These are phyloP conservation scores for Acrossocheilus fasciatus DNA, from an alignment of 2,797 vertebrate species.

Conservation along the genomic window DNA sequence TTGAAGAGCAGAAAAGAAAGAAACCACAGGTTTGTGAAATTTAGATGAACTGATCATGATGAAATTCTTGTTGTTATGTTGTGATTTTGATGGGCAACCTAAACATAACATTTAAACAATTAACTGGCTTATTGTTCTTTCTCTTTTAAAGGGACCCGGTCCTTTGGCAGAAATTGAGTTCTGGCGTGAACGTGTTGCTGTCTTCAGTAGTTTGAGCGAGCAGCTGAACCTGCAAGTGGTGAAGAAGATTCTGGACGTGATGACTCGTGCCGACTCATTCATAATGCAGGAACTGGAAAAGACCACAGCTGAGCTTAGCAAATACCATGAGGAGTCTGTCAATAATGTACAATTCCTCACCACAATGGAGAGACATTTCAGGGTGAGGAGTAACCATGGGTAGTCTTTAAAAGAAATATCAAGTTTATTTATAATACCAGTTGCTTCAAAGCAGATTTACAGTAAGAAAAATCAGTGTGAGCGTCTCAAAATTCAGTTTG, in stretches of 20 bases:
- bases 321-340: slow-evolving; percentile 81
- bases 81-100: not conserved
- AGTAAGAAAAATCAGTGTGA: not conserved
- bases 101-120: not conserved
- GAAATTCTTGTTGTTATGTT: not conserved
- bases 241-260: slow-evolving; percentile 82
- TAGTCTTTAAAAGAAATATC: not conserved
- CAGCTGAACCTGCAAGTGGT: slow-evolving; percentile 84
- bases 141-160: slow-evolving; percentile 74
- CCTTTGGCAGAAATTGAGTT: slow-evolving; percentile 89
- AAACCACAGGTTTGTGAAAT: slow-evolving; percentile 83
- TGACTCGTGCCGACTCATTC: slow-evolving; percentile 76
- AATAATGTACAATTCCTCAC: slow-evolving; percentile 87
- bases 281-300: slow-evolving; percentile 77
- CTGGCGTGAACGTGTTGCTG: slow-evolving; percentile 85
- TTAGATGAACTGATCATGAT: not conserved
- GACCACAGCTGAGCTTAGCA: slow-evolving; percentile 80
- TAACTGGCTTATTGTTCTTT: not conserved
- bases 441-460: not conserved
- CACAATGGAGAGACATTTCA: slow-evolving; percentile 87
- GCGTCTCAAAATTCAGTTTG: not conserved
- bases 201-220: slow-evolving; percentile 82
- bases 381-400: slow-evolving; percentile 74
- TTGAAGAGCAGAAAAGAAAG: slow-evolving; percentile 84
- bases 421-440: not conserved